Evolutionary conservation across 2,113 vertebrate genomes (phyloP), one percentile per base, ranked within the genome.

Genomic region (Brienomyrus longianalis): DNA sequence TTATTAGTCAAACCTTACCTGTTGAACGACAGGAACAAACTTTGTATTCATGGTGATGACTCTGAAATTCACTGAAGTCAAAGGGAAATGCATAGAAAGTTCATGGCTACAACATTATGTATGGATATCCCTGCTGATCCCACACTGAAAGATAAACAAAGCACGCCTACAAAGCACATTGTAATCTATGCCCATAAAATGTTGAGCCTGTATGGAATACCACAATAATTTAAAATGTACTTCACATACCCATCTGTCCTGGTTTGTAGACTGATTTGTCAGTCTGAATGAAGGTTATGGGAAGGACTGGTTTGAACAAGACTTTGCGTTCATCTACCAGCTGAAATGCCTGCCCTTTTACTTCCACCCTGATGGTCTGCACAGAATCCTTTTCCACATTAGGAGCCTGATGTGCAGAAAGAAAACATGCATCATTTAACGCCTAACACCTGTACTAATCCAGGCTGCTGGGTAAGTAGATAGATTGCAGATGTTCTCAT

Each of bases 231-330:
- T 21, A 7, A 77, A 83, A 83, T 23, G 27, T 2, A 59, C 21
- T 39, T 19, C 17, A 23, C 56, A 59, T 31, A 91, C 90, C 50
- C 1, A 0, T 89, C 56, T 91, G 90, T 45, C 90, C 90, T 47
- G 90, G 90, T 19, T 54, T 89, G 84, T 91, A 91, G 62, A 91
- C 85, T 83, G 90, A 88, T 52, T 91, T 91, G 50, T 91, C 90
- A 43, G 88, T 74, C 35, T 91, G 90, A 59, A 91, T 91, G 59
- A 91, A 89, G 56, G 59, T 87, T 19, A 87, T 3, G 3, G 83
- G 80, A 5, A 10, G 3, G 39, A 19, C 17, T 1, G 47, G 15
- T 86, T 23, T 66, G 43, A 91, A 86, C 23, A 74, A 35, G 9
- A 91, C 48, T 17, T 70, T 70, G 39, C 50, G 85, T 21, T 89